Evolutionary conservation across 2,888 invertebrate genomes (phyloP).

Genomic region (Nemoura dubitans): DNA sequence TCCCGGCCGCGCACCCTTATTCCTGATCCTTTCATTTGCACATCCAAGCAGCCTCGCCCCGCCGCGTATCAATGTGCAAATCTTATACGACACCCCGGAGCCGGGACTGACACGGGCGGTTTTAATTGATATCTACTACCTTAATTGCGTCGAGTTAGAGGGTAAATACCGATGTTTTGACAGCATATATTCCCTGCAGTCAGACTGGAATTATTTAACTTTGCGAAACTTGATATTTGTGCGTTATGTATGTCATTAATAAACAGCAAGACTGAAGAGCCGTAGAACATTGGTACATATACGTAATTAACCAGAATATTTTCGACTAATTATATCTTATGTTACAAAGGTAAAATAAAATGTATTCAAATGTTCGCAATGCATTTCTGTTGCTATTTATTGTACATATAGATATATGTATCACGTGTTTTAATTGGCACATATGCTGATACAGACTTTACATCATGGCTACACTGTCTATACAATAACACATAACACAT

Average conservation of each 20-base stretch:
- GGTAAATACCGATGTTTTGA: not conserved
- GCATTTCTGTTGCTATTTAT: too few relatives aligned
- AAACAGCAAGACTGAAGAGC: too few relatives aligned
- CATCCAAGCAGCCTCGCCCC: not conserved
- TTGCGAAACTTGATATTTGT: not conserved
- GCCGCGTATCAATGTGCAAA: not conserved
- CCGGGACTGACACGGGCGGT: not conserved
- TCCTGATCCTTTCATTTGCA: not conserved
- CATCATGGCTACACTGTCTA: not conserved
- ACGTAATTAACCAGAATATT: not conserved
- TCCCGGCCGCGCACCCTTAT: too few relatives aligned
- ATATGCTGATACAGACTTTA: not conserved
- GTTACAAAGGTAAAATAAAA: too few relatives aligned
- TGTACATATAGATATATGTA: not conserved
- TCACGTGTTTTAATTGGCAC: not conserved
- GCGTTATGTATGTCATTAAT: not conserved
- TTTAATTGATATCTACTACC: constrained; percentile 12
- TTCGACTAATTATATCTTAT: too few relatives aligned
- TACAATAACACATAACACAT: not conserved
- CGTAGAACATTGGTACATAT: not conserved
- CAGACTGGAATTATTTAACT: not conserved
- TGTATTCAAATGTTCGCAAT: too few relatives aligned
- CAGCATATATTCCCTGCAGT: not conserved
- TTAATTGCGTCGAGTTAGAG: not conserved
- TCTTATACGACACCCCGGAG: not conserved